Evolutionary conservation across 2,888 invertebrate genomes (phyloP).

Genomic region (Callyntrura guangdongensis): DNA sequence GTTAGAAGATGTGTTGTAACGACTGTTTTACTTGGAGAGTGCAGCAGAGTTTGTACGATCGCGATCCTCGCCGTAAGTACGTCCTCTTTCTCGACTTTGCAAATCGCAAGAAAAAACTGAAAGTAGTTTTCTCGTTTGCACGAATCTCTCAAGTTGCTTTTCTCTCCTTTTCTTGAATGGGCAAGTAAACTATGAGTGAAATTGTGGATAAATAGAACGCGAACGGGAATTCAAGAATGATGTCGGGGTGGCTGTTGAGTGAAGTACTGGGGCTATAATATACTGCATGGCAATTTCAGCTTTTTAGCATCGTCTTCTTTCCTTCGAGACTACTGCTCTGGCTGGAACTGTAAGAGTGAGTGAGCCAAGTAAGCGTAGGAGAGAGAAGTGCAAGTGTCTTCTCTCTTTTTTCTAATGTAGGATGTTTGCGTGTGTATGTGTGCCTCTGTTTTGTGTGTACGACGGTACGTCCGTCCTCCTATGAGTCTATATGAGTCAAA

Average conservation of each 20-base stretch:
- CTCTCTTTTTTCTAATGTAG: background rate
- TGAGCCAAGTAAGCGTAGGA: slow-evolving; percentile 12
- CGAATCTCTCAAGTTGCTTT: background rate
- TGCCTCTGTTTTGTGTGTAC: background rate
- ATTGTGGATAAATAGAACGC: background rate
- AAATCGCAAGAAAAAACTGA: background rate
- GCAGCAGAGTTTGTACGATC: background rate
- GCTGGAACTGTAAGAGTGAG: slow-evolving; percentile 26
- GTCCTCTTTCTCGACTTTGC: slow-evolving; percentile 6
- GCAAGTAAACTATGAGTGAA: background rate
- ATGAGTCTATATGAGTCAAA: background rate
- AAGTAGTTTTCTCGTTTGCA: slow-evolving; percentile 4
- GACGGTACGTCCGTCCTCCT: background rate
- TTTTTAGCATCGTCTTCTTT: background rate
- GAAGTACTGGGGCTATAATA: slow-evolving; percentile 39
- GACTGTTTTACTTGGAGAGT: background rate
- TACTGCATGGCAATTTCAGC: slow-evolving; percentile 11
- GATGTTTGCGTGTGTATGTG: background rate
- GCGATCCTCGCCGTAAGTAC: background rate
- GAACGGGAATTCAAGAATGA: background rate
- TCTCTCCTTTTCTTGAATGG: background rate
- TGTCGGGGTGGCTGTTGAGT: slow-evolving; percentile 7
- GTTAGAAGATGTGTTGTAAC: background rate
- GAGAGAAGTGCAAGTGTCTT: slow-evolving; percentile 2
- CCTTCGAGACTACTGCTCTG: background rate